Evolutionary conservation across 1,140 invertebrate species (phyloP), one percentile per base, ranked within the genome.

Genomic region (Papilio dardanus): DNA sequence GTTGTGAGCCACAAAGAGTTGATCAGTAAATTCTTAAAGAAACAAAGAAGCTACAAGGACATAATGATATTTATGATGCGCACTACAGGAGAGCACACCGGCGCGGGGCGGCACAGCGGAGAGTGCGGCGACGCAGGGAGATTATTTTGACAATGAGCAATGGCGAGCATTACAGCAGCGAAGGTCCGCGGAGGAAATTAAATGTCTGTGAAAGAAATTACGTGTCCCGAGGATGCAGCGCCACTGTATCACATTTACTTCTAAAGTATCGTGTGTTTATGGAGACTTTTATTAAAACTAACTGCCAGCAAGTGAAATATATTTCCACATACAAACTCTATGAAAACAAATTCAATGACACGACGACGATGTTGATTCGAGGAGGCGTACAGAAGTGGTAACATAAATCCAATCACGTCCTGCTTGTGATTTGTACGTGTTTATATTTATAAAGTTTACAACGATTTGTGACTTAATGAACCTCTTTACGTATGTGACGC

Each of bases 141-240:
- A 28, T 62, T 62, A 62, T 30, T 62, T 62, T 62, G 54, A 62
- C 54, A 62, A 62, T 62, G 54, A 62, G 54, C 54, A 62, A 62
- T 62, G 54, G 54, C 54, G 54, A 14, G 14, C 54, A 28, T 62
- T 62, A 62, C 54, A 28, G 54, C 54, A 28, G 54, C 54, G 8
- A 62, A 62, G 54, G 54, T 10, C 54, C 54, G 54, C 24, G 24
- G 54, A 62, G 54, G 54, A 62, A 62, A 62, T 62, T 62, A 62
- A 62, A 62, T 10, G 54, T 62, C 54, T 24, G 54, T 62, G 30
- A 62, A 62, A 62, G 54, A 62, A 62, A 62, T 62, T 28, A 62
- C 54, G 10, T 62, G 24, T 28, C 54, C 21, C 24, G 21, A 54
- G 50, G 24, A 62, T 62, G 24, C 54, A 62, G 42, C 42, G 42